phyloP scores from a whole-genome alignment of 2,113 vertebrate species.

The Gadus macrocephalus region DNA sequence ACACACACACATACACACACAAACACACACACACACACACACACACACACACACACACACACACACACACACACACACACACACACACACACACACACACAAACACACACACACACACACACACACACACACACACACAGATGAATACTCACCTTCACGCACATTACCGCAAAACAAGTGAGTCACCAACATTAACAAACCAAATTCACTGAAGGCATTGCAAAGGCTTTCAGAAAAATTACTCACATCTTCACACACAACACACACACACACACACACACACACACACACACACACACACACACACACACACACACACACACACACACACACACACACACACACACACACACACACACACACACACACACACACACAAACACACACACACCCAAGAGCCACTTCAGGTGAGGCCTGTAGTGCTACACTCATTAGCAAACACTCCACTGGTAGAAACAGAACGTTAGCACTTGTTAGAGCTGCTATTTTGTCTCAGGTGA shows the following conservation, averaged over 20 bases:
- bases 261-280: slow-evolving; percentile 1
- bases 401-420: not conserved
- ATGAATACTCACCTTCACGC: not conserved
- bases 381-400: not conserved
- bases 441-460: not conserved
- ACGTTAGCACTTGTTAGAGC: not conserved
- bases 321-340: not conserved
- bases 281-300: slow-evolving; percentile 1
- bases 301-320: not conserved
- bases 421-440: not conserved
- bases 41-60: not conserved
- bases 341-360: not conserved
- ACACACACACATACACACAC: not conserved
- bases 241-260: not conserved
- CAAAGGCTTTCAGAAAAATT: not conserved
- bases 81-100: slow-evolving; percentile 8
- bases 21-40: not conserved
- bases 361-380: slow-evolving; percentile 14
- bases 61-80: slow-evolving; percentile 7
- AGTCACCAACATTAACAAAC: not conserved
- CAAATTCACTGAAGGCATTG: not conserved
- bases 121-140: slow-evolving; percentile 6
- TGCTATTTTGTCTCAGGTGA: not conserved
- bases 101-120: slow-evolving; percentile 8
- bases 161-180: not conserved